Evolutionary conservation across 2,113 vertebrate genomes (phyloP).

Genomic region (Poicephalus gulielmi): DNA sequence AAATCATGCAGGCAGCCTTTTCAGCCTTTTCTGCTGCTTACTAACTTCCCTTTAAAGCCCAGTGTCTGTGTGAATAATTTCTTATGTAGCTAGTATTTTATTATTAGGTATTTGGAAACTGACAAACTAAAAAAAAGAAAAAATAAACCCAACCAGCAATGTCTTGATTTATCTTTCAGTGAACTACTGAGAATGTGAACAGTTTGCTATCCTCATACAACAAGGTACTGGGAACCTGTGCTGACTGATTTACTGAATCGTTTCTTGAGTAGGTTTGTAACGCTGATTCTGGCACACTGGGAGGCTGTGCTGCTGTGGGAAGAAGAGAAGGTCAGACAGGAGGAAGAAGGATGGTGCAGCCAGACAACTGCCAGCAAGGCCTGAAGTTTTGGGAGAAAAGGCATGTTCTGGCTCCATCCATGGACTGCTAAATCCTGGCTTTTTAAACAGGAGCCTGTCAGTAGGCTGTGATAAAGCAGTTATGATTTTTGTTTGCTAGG

Average conservation of each 20-base stretch:
- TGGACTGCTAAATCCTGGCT: not conserved
- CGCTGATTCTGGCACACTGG: not conserved
- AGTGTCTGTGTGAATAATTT: not conserved
- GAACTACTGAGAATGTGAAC: not conserved
- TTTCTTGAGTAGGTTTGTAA: not conserved
- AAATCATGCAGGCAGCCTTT: not conserved
- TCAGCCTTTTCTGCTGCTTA: not conserved
- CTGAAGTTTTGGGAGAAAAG: not conserved
- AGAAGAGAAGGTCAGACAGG: not conserved
- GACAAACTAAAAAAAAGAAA: not conserved
- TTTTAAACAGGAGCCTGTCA: not conserved
- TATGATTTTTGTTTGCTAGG: not conserved
- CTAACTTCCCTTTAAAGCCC: not conserved
- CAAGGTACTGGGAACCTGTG: not conserved
- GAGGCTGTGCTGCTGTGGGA: not conserved
- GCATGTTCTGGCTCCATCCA: not conserved
- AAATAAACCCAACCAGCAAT: not conserved
- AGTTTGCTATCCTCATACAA: not conserved
- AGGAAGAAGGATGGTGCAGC: not conserved
- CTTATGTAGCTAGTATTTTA: not conserved
- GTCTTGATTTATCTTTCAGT: not conserved
- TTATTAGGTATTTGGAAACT: constrained; percentile 13
- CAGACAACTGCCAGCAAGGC: not conserved
- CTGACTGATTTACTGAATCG: not conserved
- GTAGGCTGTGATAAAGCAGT: not conserved